A percentile compares a stretch with the other conserved stretches of the same genome.
Conservation (phyloP, 2,888 invertebrate genomes). For the Pollenia angustigena region DNA sequence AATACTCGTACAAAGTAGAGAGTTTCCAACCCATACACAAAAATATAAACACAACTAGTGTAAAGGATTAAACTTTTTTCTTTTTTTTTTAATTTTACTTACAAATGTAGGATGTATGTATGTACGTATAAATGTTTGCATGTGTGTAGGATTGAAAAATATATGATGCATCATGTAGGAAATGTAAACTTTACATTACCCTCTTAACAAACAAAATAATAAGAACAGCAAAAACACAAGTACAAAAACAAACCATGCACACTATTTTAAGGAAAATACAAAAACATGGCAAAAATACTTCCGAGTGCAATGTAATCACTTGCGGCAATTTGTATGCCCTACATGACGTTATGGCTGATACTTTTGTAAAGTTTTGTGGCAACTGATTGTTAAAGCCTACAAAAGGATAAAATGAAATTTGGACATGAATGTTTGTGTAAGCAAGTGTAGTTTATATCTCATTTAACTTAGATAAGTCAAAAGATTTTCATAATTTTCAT, state of each 20-base stretch:
- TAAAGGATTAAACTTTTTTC: constrained; percentile 55
- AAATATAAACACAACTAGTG: not conserved
- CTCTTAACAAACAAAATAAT: constrained; percentile 66
- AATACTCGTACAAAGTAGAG: constrained; percentile 23
- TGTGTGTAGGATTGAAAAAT: constrained; percentile 13
- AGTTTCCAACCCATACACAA: not conserved
- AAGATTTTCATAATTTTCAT: constrained; percentile 33
- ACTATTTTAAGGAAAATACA: constrained; percentile 48
- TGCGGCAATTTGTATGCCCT: constrained; percentile 70
- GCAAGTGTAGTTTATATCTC: constrained; percentile 7
- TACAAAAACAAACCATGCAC: constrained; percentile 39
- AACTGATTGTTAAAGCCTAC: constrained; percentile 25
- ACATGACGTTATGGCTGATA: constrained; percentile 36
- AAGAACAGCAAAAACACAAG: constrained; percentile 10
- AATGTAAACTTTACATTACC: constrained; percentile 78
- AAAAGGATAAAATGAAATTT: constrained; percentile 34
- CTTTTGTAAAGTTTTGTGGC: constrained; percentile 52
- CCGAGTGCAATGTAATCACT: constrained; percentile 80
- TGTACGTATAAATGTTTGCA: not conserved
- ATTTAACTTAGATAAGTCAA: constrained; percentile 20
- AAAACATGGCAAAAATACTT: constrained; percentile 76
- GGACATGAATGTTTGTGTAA: not conserved
- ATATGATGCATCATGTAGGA: constrained; percentile 53
- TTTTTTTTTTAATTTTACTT: constrained; percentile 13
- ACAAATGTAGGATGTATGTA: not conserved